Evolutionary conservation across 2,888 invertebrate genomes (phyloP).

Genomic region (Antheraea yamamai): DNA sequence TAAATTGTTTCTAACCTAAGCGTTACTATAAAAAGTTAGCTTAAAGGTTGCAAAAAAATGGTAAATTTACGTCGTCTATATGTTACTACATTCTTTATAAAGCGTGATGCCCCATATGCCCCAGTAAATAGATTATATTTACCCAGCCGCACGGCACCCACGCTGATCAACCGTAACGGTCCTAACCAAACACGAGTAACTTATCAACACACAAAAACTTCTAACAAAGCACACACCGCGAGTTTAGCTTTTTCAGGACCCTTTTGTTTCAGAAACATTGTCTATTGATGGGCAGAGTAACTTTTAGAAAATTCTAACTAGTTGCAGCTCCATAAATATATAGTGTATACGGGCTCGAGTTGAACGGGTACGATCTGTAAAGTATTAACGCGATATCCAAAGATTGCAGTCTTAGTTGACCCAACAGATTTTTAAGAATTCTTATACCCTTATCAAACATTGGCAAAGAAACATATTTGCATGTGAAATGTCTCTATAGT

Average conservation of each 20-base stretch:
- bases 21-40: too few relatives aligned
- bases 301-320: background rate
- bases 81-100: background rate
- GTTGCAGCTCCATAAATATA: background rate
- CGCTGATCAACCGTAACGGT: constrained; percentile 34
- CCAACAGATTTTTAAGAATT: too few relatives aligned
- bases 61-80: background rate
- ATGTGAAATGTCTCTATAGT: too few relatives aligned
- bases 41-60: background rate
- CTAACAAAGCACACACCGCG: constrained; percentile 24
- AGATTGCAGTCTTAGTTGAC: too few relatives aligned
- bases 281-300: constrained; percentile 8
- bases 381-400: too few relatives aligned
- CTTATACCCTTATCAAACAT: too few relatives aligned
- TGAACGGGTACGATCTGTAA: background rate
- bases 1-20: too few relatives aligned
- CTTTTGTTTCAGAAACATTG: constrained; percentile 22
- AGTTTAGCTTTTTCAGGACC: constrained; percentile 22
- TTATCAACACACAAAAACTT: constrained; percentile 29
- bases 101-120: background rate
- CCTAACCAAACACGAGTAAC: constrained; percentile 33
- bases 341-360: background rate
- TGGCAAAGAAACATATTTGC: too few relatives aligned
- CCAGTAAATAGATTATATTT: constrained; percentile 8
- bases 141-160: constrained; percentile 21